Conservation (phyloP, 2,797 vertebrate genomes). For the Pyrocephalus nanus region DNA sequence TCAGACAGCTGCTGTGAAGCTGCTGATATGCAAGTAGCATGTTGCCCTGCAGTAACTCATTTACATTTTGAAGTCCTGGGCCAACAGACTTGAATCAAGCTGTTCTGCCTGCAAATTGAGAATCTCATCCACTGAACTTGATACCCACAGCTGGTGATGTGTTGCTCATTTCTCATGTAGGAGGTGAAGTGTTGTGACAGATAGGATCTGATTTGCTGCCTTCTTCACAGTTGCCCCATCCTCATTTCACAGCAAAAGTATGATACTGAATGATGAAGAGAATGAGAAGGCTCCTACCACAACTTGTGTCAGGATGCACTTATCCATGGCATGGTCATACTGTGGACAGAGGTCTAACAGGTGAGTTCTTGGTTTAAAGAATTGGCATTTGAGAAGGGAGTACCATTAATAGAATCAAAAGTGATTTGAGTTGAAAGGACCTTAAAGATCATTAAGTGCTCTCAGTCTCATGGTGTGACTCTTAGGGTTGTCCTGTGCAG, state of each 20-base stretch:
- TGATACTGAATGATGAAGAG: not conserved
- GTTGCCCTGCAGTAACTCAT: conserved; percentile 24
- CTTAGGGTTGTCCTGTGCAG: not conserved
- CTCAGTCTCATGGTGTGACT: not conserved
- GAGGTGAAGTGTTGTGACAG: not conserved
- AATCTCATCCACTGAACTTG: not conserved
- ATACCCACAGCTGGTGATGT: not conserved
- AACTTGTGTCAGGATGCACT: rapidly evolving
- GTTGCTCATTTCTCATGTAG: not conserved
- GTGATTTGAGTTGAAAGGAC: rapidly evolving
- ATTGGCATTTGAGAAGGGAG: not conserved
- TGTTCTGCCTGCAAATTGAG: conserved; percentile 20
- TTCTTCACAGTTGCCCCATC: not conserved
- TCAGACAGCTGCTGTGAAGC: not conserved
- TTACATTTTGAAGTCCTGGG: conserved; percentile 12
- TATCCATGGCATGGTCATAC: not conserved
- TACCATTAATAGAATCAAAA: not conserved
- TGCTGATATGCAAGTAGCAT: not conserved
- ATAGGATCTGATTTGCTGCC: not conserved
- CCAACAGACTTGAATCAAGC: conserved; percentile 44
- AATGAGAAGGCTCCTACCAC: not conserved
- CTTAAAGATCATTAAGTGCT: not conserved
- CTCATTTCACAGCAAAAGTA: not conserved
- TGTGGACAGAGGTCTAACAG: not conserved
- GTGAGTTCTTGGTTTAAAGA: not conserved